A percentile compares a stretch with the other conserved stretches of the same genome.
phyloP scores from a whole-genome alignment of 2,113 vertebrate genomes.

The Nannobrachium achirus region DNA sequence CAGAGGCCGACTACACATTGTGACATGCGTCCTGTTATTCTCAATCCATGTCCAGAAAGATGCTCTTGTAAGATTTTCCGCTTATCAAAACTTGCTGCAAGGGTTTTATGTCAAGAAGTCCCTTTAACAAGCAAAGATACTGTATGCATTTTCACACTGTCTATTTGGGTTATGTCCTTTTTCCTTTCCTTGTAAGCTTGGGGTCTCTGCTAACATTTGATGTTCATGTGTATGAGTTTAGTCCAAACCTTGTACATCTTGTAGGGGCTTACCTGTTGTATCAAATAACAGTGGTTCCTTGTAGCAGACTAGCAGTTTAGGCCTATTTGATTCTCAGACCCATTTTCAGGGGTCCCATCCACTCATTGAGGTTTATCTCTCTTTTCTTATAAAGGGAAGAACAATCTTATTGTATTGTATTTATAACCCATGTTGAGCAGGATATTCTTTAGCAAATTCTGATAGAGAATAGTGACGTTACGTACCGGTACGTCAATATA shows the following conservation, averaged over 20 bases:
- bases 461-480: no score
- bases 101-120: constrained; percentile 52
- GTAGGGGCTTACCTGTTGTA: no score
- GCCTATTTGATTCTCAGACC: no score
- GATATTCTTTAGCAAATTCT: no score
- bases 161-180: constrained; percentile 15
- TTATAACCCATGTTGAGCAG: no score
- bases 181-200: constrained; percentile 12
- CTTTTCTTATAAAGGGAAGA: no score
- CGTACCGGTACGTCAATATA: no score
- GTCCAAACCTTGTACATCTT: constrained; percentile 4
- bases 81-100: constrained; percentile 39
- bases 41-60: constrained; percentile 49
- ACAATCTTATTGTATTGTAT: no score
- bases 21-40: constrained; percentile 64
- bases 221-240: background rate
- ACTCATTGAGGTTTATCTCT: no score
- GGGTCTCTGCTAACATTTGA: background rate
- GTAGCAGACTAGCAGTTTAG: no score
- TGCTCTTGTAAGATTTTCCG: constrained; percentile 15
- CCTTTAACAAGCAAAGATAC: constrained; percentile 45
- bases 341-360: no score
- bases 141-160: constrained; percentile 18
- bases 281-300: no score
- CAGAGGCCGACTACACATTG: constrained; percentile 58